These are phyloP conservation scores for Anneissia japonica DNA, from an alignment of 35 echinoderm and acorn worm genomes.

Conservation along the genomic window DNA sequence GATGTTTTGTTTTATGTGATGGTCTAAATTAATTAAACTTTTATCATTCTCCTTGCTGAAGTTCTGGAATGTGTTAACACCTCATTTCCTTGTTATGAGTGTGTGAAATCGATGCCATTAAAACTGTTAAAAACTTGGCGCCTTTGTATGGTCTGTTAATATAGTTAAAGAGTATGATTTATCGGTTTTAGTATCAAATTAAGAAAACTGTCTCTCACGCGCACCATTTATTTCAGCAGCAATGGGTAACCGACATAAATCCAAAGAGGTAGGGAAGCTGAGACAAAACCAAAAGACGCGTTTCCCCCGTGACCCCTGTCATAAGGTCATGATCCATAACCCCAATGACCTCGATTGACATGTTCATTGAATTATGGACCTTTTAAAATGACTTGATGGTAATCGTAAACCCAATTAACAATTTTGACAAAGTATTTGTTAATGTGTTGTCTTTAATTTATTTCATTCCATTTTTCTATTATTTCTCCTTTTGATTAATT, in stretches of 20 bases:
- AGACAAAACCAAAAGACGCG: no score
- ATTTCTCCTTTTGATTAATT: no score
- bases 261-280: background rate
- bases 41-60: background rate
- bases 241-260: background rate
- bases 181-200: background rate
- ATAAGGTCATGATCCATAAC: background rate
- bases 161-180: background rate
- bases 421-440: no score
- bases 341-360: background rate
- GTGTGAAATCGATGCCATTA: background rate
- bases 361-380: no score
- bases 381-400: no score
- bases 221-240: background rate
- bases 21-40: background rate
- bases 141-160: background rate
- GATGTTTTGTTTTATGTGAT: background rate
- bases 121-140: background rate
- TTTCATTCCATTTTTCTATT: no score
- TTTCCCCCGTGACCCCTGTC: background rate
- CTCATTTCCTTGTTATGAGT: background rate
- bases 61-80: background rate
- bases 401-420: no score
- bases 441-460: no score
- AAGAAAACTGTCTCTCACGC: background rate